These are phyloP conservation scores for Pachyramphus minor DNA, from an alignment of 2,113 vertebrate species.

Conservation along the genomic window DNA sequence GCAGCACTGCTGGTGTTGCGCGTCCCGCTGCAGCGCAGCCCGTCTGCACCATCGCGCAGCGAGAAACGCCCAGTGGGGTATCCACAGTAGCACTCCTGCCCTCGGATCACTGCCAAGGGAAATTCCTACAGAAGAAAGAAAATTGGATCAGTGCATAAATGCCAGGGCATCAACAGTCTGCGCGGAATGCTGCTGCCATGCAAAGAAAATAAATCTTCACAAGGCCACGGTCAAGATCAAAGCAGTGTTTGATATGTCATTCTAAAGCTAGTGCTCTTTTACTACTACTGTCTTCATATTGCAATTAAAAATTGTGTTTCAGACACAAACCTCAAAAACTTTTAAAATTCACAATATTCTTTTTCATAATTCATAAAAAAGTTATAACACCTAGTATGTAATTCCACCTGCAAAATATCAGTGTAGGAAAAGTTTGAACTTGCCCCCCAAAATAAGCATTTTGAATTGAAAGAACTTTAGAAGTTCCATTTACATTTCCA, in stretches of 20 bases:
- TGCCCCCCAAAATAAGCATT: background rate
- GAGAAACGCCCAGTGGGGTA: constrained; percentile 78
- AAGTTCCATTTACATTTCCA: background rate
- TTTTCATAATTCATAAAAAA: background rate
- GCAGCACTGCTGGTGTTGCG: background rate
- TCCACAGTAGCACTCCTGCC: constrained; percentile 83
- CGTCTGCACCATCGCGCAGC: constrained; percentile 65
- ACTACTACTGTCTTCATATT: background rate
- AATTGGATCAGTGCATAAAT: background rate
- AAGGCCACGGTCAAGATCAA: background rate
- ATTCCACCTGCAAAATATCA: background rate
- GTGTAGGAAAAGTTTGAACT: background rate
- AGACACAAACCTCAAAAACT: background rate
- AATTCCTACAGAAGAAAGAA: constrained; percentile 78
- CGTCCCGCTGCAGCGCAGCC: constrained; percentile 63
- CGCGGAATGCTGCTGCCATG: background rate
- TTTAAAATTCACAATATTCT: background rate
- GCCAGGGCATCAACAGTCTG: background rate
- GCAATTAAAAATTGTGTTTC: background rate
- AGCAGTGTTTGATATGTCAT: background rate
- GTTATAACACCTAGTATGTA: background rate
- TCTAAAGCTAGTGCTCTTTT: background rate
- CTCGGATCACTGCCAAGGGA: constrained; percentile 81
- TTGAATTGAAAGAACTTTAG: background rate
- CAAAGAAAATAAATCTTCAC: background rate